Conservation (phyloP, 1,140 invertebrate species). For the Caligus rogercresseyi region DNA sequence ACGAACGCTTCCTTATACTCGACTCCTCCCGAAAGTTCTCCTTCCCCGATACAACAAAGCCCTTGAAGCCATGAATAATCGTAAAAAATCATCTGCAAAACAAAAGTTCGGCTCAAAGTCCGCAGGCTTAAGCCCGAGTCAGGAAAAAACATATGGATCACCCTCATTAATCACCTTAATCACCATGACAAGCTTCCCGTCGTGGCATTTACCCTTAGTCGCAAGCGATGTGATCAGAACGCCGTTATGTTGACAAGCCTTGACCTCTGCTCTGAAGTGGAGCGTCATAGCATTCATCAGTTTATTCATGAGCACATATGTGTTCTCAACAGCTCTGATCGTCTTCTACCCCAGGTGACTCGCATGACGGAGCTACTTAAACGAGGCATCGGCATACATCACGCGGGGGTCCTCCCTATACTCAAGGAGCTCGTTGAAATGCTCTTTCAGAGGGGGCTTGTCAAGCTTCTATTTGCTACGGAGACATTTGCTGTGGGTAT, state of each 20-base stretch:
- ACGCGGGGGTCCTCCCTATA: conserved; percentile 84
- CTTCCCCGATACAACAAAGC: conserved; percentile 46
- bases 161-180: conserved; percentile 56
- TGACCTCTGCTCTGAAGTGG: conserved; percentile 51
- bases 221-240: conserved; percentile 68
- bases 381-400: conserved; percentile 96
- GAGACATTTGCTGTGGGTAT: conserved; percentile 99
- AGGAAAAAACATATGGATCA: conserved; percentile 67
- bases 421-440: conserved; percentile 97
- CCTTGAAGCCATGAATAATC: conserved; percentile 45
- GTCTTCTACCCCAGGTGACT: conserved; percentile 67
- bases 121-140: conserved; percentile 30
- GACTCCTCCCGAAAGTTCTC: conserved; percentile 50
- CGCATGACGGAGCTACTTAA: conserved; percentile 40
- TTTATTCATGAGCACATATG: conserved; percentile 69
- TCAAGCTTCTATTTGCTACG: conserved; percentile 89
- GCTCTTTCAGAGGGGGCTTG: conserved; percentile 73
- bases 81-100: conserved; percentile 26
- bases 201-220: conserved; percentile 81
- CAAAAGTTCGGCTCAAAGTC: not conserved
- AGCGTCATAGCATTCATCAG: conserved; percentile 58
- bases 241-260: conserved; percentile 42
- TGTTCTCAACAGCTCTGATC: conserved; percentile 64
- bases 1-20: conserved; percentile 66
- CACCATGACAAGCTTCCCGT: conserved; percentile 69